Evolutionary conservation across 1,140 invertebrate species (phyloP).

Genomic region (Hyposmocoma kahamanoa): DNA sequence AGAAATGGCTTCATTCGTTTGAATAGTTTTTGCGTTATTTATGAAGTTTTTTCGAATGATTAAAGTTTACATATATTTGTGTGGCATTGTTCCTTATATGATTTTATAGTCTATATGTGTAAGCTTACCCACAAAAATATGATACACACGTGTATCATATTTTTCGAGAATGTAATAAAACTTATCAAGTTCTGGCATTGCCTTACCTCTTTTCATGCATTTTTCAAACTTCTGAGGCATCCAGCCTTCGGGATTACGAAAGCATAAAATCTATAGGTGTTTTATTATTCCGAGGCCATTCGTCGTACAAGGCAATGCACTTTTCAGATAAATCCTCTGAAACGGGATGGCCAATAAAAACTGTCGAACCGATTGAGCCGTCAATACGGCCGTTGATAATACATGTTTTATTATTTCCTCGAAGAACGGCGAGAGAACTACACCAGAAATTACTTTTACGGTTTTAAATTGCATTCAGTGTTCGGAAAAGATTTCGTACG

Average conservation of each 20-base stretch:
- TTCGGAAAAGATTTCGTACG: no score
- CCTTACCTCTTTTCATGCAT: neutral
- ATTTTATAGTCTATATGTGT: no score
- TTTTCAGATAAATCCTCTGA: slow-evolving; percentile 37
- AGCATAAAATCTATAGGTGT: slow-evolving; percentile 40
- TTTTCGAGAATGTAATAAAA: no score
- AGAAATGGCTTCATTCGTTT: neutral
- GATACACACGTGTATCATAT: no score
- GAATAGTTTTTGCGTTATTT: neutral
- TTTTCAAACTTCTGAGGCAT: neutral
- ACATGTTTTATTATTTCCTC: slow-evolving; percentile 1
- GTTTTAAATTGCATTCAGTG: no score
- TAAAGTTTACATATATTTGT: no score
- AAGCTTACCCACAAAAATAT: no score
- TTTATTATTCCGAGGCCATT: slow-evolving; percentile 42
- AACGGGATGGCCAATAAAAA: slow-evolving; percentile 40
- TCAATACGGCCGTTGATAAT: slow-evolving; percentile 14
- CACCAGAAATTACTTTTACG: no score
- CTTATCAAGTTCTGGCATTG: no score
- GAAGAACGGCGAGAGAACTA: neutral
- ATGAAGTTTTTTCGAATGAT: neutral
- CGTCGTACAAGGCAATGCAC: slow-evolving; percentile 40
- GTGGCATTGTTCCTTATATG: no score
- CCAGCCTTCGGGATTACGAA: slow-evolving; percentile 19
- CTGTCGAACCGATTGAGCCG: slow-evolving; percentile 24